These are phyloP conservation scores for Oenanthe oenanthe DNA, from an alignment of 2,113 vertebrate genomes.

Conservation along the genomic window DNA sequence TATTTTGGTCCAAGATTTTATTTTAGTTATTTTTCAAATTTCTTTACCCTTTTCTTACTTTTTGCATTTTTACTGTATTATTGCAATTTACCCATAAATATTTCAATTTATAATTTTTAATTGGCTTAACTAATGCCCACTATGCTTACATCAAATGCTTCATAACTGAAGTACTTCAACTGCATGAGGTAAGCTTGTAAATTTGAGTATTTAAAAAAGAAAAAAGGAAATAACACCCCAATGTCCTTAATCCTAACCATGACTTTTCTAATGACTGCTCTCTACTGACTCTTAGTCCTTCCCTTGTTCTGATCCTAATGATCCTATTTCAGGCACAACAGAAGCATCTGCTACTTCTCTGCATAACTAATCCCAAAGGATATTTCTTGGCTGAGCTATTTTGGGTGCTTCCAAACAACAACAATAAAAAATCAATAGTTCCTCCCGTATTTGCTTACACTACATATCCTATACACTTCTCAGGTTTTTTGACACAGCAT, in stretches of 20 bases:
- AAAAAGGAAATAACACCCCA: background rate
- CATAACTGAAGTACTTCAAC: background rate
- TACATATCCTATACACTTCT: background rate
- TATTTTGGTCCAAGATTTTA: background rate
- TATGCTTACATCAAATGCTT: background rate
- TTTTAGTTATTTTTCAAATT: background rate
- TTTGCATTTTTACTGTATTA: background rate
- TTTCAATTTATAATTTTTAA: background rate
- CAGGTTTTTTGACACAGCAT: background rate
- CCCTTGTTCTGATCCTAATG: background rate
- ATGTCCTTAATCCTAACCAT: background rate
- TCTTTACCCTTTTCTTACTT: background rate
- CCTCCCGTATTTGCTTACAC: background rate
- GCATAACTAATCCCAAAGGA: background rate
- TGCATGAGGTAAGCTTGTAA: background rate
- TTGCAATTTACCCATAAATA: background rate
- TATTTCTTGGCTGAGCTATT: background rate
- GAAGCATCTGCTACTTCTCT: conserved; percentile 3
- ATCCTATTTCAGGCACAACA: conserved; percentile 1
- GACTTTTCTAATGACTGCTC: background rate
- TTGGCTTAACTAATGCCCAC: background rate
- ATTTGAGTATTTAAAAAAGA: background rate
- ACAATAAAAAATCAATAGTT: background rate
- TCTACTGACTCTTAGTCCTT: background rate
- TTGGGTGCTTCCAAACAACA: background rate